These are phyloP conservation scores for Apis laboriosa DNA, from an alignment of 1,140 invertebrate species.

Conservation along the genomic window DNA sequence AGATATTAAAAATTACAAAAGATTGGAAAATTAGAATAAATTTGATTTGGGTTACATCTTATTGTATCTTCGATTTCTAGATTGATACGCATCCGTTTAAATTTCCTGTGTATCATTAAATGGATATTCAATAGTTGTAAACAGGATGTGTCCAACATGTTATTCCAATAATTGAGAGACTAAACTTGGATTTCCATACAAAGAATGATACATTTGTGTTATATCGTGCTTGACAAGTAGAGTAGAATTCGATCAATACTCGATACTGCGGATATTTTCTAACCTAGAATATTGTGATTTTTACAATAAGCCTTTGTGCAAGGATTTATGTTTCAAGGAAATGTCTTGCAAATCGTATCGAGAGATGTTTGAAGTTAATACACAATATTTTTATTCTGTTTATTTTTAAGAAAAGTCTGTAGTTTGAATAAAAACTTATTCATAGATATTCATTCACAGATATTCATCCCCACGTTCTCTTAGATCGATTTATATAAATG, in stretches of 20 bases:
- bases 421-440: neutral
- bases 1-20: too few species aligned
- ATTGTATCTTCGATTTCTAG: neutral
- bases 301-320: neutral
- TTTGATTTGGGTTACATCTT: too few species aligned
- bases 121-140: neutral
- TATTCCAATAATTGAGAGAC: neutral
- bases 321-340: neutral
- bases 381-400: neutral
- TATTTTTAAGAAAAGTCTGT: neutral
- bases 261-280: neutral
- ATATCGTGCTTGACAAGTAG: neutral
- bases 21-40: too few species aligned
- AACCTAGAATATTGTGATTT: neutral
- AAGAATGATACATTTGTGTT: neutral
- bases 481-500: too few species aligned
- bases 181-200: neutral
- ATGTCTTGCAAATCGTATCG: too few species aligned
- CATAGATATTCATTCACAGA: neutral
- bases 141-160: neutral
- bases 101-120: too few species aligned
- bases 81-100: neutral
- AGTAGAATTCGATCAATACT: slow-evolving; percentile 16
- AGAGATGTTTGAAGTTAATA: neutral
- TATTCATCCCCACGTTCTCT: too few species aligned